These are phyloP conservation scores for Burhinus bistriatus DNA, from an alignment of 2,113 vertebrate species.

Conservation along the genomic window DNA sequence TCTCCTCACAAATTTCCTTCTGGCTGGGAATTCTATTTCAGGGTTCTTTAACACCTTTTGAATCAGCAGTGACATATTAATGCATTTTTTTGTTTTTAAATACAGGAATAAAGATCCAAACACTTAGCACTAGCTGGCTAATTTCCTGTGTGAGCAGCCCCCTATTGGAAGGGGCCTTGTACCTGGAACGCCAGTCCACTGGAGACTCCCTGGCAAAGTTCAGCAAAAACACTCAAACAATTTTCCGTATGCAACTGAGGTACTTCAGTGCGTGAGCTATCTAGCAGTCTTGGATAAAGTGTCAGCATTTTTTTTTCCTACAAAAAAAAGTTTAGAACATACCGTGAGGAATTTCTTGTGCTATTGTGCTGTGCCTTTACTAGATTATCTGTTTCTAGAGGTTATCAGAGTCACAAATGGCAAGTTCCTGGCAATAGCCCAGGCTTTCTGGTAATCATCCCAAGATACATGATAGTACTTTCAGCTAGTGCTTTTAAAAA, in stretches of 20 bases:
- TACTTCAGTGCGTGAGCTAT: neutral
- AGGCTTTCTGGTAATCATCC: neutral
- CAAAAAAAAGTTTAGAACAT: neutral
- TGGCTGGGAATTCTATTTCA: neutral
- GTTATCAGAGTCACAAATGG: neutral
- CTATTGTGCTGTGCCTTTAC: neutral
- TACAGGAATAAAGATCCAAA: neutral
- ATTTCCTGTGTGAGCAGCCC: neutral
- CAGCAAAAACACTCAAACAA: neutral
- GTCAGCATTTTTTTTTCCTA: neutral
- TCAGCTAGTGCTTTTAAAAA: neutral
- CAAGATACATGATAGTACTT: neutral
- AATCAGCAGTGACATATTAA: neutral
- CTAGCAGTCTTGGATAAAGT: neutral
- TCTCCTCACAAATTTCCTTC: neutral
- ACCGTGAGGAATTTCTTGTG: neutral
- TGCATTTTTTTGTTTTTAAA: neutral
- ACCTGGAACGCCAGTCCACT: neutral
- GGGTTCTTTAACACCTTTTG: neutral
- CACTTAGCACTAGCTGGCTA: neutral
- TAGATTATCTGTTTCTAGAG: neutral
- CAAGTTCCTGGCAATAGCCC: neutral
- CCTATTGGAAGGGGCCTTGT: neutral
- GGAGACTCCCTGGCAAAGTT: neutral
- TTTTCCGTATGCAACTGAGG: neutral